phyloP scores from a whole-genome alignment of 1,140 invertebrate genomes.

The Diuraphis noxia region DNA sequence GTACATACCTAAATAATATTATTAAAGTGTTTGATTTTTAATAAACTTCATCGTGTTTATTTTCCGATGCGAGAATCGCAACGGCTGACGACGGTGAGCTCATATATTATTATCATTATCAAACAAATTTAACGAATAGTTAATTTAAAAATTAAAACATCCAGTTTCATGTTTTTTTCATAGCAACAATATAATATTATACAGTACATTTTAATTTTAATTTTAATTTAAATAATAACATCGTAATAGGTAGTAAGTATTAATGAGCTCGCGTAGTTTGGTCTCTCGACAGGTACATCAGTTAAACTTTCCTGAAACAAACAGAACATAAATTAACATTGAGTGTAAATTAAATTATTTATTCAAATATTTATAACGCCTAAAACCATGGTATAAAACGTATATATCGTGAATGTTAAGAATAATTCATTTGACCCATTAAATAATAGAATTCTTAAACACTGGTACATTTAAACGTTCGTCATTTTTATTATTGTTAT shows the following conservation, averaged over 20 bases:
- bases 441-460: not conserved
- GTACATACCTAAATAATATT: not conserved
- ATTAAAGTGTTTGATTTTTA: not conserved
- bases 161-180: not conserved
- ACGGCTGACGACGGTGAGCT: not conserved
- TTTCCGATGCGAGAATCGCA: not conserved
- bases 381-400: not conserved
- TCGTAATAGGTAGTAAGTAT: not conserved
- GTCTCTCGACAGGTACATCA: not conserved
- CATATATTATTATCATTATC: not conserved
- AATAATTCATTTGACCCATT: not conserved
- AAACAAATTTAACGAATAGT: not conserved
- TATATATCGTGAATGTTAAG: not conserved
- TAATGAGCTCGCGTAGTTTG: not conserved
- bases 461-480: not conserved
- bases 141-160: too few relatives aligned
- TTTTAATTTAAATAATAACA: slow-evolving; percentile 6
- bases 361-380: not conserved
- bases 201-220: not conserved
- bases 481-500: not conserved
- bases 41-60: not conserved
- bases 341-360: not conserved
- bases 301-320: slow-evolving; percentile 36
- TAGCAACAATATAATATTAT: not conserved
- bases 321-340: slow-evolving; percentile 1